Base-by-base conservation (phyloP, 2,797 vertebrate genomes). In the Protonibea diacanthus region DNA sequence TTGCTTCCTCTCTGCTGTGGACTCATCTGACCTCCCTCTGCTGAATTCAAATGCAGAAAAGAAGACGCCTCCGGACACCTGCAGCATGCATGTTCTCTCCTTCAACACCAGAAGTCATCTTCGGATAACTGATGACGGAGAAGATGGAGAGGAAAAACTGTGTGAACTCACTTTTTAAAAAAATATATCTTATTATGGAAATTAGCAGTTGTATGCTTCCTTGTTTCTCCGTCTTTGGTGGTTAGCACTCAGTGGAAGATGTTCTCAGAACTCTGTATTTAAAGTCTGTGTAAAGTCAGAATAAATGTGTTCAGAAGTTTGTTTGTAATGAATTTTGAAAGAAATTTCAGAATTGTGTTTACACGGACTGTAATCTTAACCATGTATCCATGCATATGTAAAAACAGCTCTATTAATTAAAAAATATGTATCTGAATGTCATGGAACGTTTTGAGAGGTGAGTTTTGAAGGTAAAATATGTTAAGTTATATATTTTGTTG, bases 1-100 rank as follows among this genome's bases (percentile, higher is more conserved):
- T 85, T 81, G 74, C 74, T 79, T 83, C 48, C 69, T 73, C 42
- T 83, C 68, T 71, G 74, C 21, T 14, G 51, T 21, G 60, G 71
- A 74, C 74, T 83, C 21, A 21, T 56, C 61, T 61, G 78, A 81
- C 78, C 80, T 69, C 57, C 40, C 63, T 68, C 47, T 6, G 52
- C 0, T 64, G 64, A 71, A 67, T 78, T 78, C 60, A 62, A 70
- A 78, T 29, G 33, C 57, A 23, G 58, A 27, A 20, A 9, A 67
- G 45, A 40, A 61, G 47, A 4, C 29, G 5, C 44, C 55, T 65
- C 17, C 49, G 55, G 38, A 64, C 63, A 3, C 38, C 66, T 78
- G 57, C 77, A 60, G 77, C 53, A 40, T 12, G 47, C 33, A 52
- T 5, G 15, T 27, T 38, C 38, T 55, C 57, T 62, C 33, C 33